Evolutionary conservation across 2,113 vertebrate genomes (phyloP), one percentile per base, ranked within the genome.

Genomic region (Calyptommatus sinebrachiatus): DNA sequence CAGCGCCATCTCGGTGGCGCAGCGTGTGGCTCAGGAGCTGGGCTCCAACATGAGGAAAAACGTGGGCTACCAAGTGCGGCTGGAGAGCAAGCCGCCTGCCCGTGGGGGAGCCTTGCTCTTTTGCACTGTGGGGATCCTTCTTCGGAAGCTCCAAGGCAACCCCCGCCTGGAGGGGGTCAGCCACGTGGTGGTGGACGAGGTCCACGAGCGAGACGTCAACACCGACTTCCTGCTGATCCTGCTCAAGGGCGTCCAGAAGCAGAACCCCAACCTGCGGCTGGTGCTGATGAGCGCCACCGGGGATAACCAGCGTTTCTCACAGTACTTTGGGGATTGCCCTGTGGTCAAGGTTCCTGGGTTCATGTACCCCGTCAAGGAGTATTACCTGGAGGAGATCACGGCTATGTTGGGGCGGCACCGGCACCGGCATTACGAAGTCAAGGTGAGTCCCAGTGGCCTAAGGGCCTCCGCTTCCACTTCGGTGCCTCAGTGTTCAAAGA

Each of bases 211-310:
- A 5, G 98, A 99, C 1, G 94, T 99, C 66, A 98, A 99, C 95
- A 99, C 98, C 0, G 98, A 99, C 93, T 96, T 99, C 93, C 96
- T 99, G 86, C 95, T 99, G 75, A 98, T 97, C 31, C 93, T 99
- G 86, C 94, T 99, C 90, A 96, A 96, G 46, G 92, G 93, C 35
- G 90, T 95, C 77, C 92, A 97, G 83, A 87, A 92, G 4, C 87
- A 94, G 21, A 99, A 99, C 89, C 96, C 96, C 0, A 82, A 94
- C 80, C 89, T 99, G 45, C 94, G 95, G 35, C 92, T 99, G 72
- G 94, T 99, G 73, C 92, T 99, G 0, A 99, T 99, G 98, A 99
- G 98, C 0, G 98, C 98, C 76, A 99, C 97, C 0, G 97, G 98
- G 0, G 97, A 99, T 88, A 98, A 97, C 7, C 91, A 96, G 80